Evolutionary conservation across 2,113 vertebrate genomes (phyloP), one percentile per base, ranked within the genome.

Genomic region (Gadus macrocephalus): DNA sequence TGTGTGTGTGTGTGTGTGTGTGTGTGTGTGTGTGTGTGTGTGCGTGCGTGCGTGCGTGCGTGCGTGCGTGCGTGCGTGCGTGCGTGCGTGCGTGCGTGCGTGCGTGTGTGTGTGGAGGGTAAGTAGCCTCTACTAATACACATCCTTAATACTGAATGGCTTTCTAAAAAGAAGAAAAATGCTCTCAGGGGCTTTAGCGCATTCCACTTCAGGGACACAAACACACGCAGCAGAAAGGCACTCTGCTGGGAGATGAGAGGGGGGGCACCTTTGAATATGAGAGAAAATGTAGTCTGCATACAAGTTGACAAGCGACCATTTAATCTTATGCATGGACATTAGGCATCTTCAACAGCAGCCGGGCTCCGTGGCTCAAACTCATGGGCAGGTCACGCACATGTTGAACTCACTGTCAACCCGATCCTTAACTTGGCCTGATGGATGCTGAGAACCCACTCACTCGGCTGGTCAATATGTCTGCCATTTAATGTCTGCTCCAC

Each of bases 171-270:
- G 14, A 42, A 58, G 58, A 55, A 79, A 87, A 85, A 87, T 75
- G 88, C 88, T 90, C 81, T 90, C 87, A 90, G 87, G 87, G 87
- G 86, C 83, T 84, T 83, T 88, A 81, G 22, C 61, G 81, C 86
- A 86, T 89, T 89, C 83, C 87, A 90, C 88, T 91, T 88, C 83
- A 89, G 75, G 82, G 81, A 75, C 81, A 86, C 82, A 85, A 88
- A 88, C 87, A 88, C 80, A 84, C 70, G 64, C 80, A 82, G 61
- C 79, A 86, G 85, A 87, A 90, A 90, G 84, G 83, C 82, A 86
- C 89, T 90, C 85, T 83, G 81, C 67, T 81, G 77, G 73, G 72
- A 81, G 73, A 68, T 71, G 78, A 55, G 70, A 9, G 38, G 53
- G 17, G 11, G 64, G 66, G 71, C 70, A 35, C 31, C 31, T 49